Conservation (phyloP, 92 coral and sea anemone species). For the Zoanthus sociatus region DNA sequence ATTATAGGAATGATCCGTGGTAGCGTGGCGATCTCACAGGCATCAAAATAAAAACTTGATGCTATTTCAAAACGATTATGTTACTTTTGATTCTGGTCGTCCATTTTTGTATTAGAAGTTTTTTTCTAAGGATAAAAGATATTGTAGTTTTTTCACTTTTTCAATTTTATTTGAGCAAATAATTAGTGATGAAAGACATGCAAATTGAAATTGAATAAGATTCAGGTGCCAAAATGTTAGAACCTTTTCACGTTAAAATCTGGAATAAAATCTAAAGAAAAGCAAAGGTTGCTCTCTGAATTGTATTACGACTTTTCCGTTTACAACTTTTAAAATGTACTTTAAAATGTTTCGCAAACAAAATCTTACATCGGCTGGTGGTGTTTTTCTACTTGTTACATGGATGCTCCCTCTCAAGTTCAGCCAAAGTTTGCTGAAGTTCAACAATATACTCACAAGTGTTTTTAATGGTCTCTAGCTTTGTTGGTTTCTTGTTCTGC, state of each 20-base stretch:
- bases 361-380: no score
- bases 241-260: background rate
- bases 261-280: background rate
- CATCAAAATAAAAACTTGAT: no score
- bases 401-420: slow-evolving; percentile 36
- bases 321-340: background rate
- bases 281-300: background rate
- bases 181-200: background rate
- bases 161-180: background rate
- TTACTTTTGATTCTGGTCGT: no score
- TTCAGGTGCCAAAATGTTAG: background rate
- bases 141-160: background rate
- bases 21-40: no score
- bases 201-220: background rate
- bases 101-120: no score
- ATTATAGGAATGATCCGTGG: no score
- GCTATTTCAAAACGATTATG: no score
- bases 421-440: slow-evolving; percentile 67
- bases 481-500: slow-evolving; percentile 73
- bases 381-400: background rate
- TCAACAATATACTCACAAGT: slow-evolving; percentile 77
- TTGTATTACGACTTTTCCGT: background rate
- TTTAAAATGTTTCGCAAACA: no score
- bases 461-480: slow-evolving; percentile 79
- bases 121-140: background rate